Evolutionary conservation across 2,888 invertebrate species (phyloP).

Genomic region (Laothoe populi): DNA sequence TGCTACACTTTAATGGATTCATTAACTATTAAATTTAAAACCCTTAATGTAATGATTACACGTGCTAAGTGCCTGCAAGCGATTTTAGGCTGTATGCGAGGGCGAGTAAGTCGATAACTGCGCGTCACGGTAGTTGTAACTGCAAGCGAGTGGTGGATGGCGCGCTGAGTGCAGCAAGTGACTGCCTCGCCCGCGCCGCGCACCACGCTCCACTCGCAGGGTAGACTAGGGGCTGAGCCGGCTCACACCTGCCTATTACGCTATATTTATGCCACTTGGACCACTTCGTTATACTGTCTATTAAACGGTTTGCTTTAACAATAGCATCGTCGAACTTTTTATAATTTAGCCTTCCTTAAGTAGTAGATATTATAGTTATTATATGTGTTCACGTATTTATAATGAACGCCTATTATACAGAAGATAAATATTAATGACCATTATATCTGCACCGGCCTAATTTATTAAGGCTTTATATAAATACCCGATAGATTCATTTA

Average conservation of each 20-base stretch:
- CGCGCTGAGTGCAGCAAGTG: constrained; percentile 1
- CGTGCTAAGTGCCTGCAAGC: constrained; percentile 42
- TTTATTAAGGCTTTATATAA: neutral
- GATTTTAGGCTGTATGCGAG: constrained; percentile 45
- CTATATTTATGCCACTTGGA: constrained; percentile 49
- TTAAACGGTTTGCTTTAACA: neutral
- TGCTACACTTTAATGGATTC: constrained; percentile 50
- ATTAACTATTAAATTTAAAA: constrained; percentile 59
- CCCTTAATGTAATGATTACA: constrained; percentile 60
- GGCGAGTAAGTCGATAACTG: constrained; percentile 31
- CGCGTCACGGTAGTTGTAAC: constrained; percentile 37
- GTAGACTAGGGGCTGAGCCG: constrained; percentile 55
- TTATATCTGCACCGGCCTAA: neutral
- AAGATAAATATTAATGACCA: neutral
- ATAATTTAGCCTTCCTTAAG: neutral
- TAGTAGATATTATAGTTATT: neutral
- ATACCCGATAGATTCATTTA: too few species aligned
- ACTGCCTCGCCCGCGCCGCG: neutral
- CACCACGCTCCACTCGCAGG: constrained; percentile 37
- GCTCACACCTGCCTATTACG: constrained; percentile 68
- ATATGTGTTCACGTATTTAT: neutral
- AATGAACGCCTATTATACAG: too few species aligned
- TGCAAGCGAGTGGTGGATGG: neutral
- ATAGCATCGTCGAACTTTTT: neutral
- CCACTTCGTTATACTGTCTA: constrained; percentile 15